Base-by-base conservation (phyloP, 2,797 vertebrate genomes). In the Ciconia nigra region DNA sequence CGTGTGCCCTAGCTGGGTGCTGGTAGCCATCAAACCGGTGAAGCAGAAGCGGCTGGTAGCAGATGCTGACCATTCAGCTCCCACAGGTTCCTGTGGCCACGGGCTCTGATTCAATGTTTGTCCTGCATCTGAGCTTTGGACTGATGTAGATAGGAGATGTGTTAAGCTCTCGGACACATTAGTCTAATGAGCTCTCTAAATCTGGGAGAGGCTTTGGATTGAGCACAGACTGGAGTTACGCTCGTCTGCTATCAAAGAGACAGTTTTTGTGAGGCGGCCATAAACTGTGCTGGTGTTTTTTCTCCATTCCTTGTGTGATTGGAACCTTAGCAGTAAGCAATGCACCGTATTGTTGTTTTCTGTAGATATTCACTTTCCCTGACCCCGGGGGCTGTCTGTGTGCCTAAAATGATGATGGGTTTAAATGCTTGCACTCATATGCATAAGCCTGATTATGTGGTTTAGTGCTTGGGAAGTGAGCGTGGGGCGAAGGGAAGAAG, bases 311-410 rank as follows among this genome's bases (percentile, higher is more conserved):
- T 19, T 7, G 9, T 15, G 47, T 8, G 28, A 6, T 42, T 11
- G 10, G 55, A 54, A 15, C 51, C 86, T 54, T 2, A 17, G 55
- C 46, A 25, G 47, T 18, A 8, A 51, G 58, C 46, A 42, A 11
- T 4, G 26, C 28, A 5, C 52, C 0, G 2, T 7, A 2, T 6
- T 9, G 24, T 8, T 67, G 3, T 35, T 51, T 54, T 28, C 42
- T 25, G 37, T 14, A 28, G 54, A 7, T 25, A 8, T 4, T 79
- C 2, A 1, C 35, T 54, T 49, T 10, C 42, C 18, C 25, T n/a
- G 37, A 15, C 52, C 62, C 52, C 0, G 1, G 15, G 54, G 49
- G 15, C 28, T 71, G 26, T 7, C 28, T 37, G 10, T 58, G 42
- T 54, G 51, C 63, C 51, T n/a, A 24, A 52, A 47, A 33, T 12